Evolutionary conservation across 2,888 invertebrate species (phyloP), one percentile per base, ranked within the genome.

Genomic region (Cataglyphis rosenhaueri): DNA sequence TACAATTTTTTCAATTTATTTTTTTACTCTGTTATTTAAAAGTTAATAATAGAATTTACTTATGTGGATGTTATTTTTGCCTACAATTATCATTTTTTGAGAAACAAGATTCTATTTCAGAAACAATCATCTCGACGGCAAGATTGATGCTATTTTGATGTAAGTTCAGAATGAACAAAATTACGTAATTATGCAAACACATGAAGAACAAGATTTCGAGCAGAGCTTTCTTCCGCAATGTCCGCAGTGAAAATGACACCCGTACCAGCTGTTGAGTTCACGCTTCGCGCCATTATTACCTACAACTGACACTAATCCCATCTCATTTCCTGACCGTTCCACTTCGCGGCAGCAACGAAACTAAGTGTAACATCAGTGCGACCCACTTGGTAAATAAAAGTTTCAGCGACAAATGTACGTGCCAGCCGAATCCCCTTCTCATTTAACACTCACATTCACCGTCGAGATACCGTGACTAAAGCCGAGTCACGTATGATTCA

Each of bases 251-350:
- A 66, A 64, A 44, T 35, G 35, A n/a, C 5, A 44, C 32, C 15
- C 44, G 38, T 74, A 76, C 64, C 78, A 86, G 79, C 41, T 76
- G 59, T 52, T 64, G 29, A 74, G 65, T 87, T 87, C 87, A 76
- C 86, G 71, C 87, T 88, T 82, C 73, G 41, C 73, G 41, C 15
- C 55, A 81, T 86, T 88, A 86, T 86, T 88, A 84, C 88, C 81
- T 88, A 78, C 79, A 86, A 88, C 83, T 85, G 88, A 88, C 88
- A 81, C 84, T 86, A 88, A 86, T 88, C 87, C 79, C 84, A 83
- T 85, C 83, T 88, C 84, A 88, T 88, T 88, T 88, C 88, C 88
- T 88, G 89, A 84, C 81, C 70, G 88, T 48, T 84, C 88, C 79
- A 88, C 76, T 88, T 88, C 18, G 85, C 76, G 35, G 32, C 59